Evolutionary conservation across 2,797 vertebrate genomes (phyloP), one percentile per base, ranked within the genome.

Genomic region (Crax fasciolata): DNA sequence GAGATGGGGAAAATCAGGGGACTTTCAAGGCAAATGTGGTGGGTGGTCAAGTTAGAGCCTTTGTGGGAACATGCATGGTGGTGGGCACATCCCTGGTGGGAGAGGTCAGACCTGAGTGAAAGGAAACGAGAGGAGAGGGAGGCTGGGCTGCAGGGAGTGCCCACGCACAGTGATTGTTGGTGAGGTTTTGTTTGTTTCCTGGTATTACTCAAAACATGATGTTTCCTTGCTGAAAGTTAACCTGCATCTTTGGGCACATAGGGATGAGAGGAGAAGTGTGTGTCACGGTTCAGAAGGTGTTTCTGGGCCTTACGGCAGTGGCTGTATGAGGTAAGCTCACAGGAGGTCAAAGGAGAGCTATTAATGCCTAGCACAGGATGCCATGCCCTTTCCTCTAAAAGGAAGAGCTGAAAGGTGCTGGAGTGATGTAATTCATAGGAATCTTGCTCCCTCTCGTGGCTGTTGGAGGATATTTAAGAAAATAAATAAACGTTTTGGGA

Each of bases 351-450:
- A 84, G 81, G 77, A 77, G 85, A 67, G 71, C 76, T 44, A 0
- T 49, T 38, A 32, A 12, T 81, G 89, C 75, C 62, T 13, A 27
- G 92, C 43, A 95, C 96, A 97, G 97, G 96, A 97, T 97, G 96
- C 97, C 97, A 48, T 84, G 94, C 97, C 96, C 96, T 97, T 97
- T 97, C 96, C 96, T 97, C 90, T 91, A 76, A 62, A 51, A 89
- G 89, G 92, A 95, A 95, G 78, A 81, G 86, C 87, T 58, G 51
- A 44, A 71, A 92, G 46, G 13, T 2, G 17, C 62, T 8, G 59
- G 35, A 43, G n/a, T 7, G 9, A 27, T n/a, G 41, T 43, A 4
- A 93, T 93, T 94, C 72, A 13, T 95, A 6, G 24, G 17, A 30
- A 38, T 32, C 3, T 30, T 48, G 51, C 95, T 85, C 97, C 97